phyloP scores from a whole-genome alignment of 2,888 invertebrate species.

The Muscina levida region DNA sequence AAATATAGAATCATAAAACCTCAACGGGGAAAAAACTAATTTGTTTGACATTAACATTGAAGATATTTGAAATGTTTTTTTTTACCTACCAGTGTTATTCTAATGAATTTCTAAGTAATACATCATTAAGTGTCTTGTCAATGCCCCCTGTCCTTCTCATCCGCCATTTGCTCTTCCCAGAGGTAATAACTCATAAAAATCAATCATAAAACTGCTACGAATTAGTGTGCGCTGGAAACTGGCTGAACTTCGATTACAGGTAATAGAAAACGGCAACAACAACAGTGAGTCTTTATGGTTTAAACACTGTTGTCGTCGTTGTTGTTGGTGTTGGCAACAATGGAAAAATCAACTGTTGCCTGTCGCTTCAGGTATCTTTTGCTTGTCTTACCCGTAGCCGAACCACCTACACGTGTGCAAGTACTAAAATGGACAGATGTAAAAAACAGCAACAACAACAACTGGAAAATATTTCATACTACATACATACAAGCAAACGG shows the following conservation, averaged over 20 bases:
- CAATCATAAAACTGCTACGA: constrained; percentile 59
- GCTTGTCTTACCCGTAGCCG: constrained; percentile 5
- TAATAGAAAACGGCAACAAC: constrained; percentile 14
- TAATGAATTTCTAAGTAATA: too few species aligned
- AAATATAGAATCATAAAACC: too few species aligned
- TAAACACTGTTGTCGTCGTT: too few species aligned
- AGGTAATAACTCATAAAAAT: constrained; percentile 40
- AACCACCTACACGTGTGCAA: constrained; percentile 63
- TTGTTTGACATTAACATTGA: too few species aligned
- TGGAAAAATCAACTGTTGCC: constrained; percentile 52
- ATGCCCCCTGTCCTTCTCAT: not conserved
- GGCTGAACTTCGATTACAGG: constrained; percentile 28
- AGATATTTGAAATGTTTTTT: too few species aligned
- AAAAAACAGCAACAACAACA: constrained; percentile 40
- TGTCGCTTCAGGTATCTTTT: not conserved
- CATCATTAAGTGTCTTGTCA: too few species aligned
- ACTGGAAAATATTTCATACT: constrained; percentile 58
- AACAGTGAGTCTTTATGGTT: constrained; percentile 21
- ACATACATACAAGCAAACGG: constrained; percentile 44
- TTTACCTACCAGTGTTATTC: not conserved
- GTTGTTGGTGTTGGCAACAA: constrained; percentile 50
- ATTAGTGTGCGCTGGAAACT: constrained; percentile 18
- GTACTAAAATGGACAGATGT: constrained; percentile 46
- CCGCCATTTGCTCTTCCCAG: not conserved
- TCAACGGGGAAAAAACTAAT: too few species aligned